These are phyloP conservation scores for Cephalotes varians DNA, from an alignment of 2,888 invertebrate genomes.

Conservation along the genomic window DNA sequence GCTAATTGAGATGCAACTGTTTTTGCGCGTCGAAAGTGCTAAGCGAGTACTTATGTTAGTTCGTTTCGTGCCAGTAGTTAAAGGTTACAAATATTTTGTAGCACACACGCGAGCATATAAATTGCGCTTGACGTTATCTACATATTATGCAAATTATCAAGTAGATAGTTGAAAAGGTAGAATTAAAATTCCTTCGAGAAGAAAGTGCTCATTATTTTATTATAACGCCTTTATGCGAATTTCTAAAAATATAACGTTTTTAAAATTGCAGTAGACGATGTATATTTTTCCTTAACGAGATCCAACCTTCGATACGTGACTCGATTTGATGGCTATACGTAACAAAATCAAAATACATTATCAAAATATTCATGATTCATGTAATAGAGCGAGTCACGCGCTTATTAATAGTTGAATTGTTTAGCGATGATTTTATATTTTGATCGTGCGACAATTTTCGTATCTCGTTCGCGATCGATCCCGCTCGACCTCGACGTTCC, in stretches of 20 bases:
- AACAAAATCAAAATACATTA: background rate
- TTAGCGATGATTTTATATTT: slow-evolving; percentile 7
- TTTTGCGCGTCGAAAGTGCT: slow-evolving; percentile 11
- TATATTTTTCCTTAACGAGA: background rate
- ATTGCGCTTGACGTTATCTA: slow-evolving; percentile 9
- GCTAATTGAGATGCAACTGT: slow-evolving; percentile 16
- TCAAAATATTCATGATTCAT: background rate
- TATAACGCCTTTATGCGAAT: background rate
- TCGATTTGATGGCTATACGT: background rate
- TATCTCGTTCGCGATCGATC: slow-evolving; percentile 17
- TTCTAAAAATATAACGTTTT: background rate
- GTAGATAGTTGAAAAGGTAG: background rate
- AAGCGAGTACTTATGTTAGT: slow-evolving; percentile 9
- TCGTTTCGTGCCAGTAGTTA: slow-evolving; percentile 24
- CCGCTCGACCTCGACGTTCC: background rate
- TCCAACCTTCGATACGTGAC: background rate
- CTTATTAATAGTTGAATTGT: slow-evolving; percentile 7
- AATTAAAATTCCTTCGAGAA: slow-evolving; percentile 11
- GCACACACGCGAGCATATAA: slow-evolving; percentile 24
- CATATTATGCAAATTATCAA: slow-evolving; percentile 39
- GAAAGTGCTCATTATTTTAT: background rate
- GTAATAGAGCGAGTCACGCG: background rate
- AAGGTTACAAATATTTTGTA: slow-evolving; percentile 20
- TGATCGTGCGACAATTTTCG: background rate
- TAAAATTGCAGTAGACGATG: background rate